phyloP scores from a whole-genome alignment of 2,113 vertebrate species.

The Etheostoma spectabile region DNA sequence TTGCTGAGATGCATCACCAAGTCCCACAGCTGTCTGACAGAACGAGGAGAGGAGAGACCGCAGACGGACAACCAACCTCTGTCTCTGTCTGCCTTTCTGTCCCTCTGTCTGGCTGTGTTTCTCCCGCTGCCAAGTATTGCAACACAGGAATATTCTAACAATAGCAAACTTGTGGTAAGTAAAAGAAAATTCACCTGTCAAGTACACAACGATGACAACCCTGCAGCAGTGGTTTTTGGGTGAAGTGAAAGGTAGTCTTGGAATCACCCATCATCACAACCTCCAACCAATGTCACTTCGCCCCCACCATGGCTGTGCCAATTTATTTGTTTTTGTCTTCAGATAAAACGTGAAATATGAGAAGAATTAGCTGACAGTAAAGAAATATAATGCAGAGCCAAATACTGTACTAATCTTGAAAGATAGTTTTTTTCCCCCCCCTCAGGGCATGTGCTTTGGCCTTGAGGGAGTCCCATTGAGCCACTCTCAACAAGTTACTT shows the following conservation, averaged over 20 bases:
- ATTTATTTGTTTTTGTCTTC: conserved; percentile 25
- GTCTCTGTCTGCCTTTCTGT: conserved; percentile 1
- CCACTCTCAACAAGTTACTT: background rate
- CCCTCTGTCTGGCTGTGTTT: conserved; percentile 13
- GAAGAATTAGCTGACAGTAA: conserved; percentile 16
- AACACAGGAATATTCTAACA: conserved; percentile 7
- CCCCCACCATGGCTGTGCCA: background rate
- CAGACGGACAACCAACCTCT: conserved; percentile 38
- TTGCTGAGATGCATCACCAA: conserved; percentile 55
- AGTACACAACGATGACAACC: conserved; percentile 13
- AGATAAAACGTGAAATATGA: conserved; percentile 14
- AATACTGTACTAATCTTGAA: conserved; percentile 23
- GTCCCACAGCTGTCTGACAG: conserved; percentile 66
- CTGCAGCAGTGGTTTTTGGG: conserved; percentile 8
- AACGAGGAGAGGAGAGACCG: conserved; percentile 37
- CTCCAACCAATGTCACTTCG: conserved; percentile 26
- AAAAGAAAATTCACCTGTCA: conserved; percentile 5
- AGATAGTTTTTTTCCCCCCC: background rate
- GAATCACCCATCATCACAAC: conserved; percentile 20
- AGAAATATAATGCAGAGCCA: background rate
- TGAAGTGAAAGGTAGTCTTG: conserved; percentile 5
- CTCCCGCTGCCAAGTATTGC: background rate
- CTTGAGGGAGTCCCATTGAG: conserved; percentile 32
- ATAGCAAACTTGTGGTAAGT: conserved; percentile 3
- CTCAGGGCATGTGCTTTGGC: conserved; percentile 30